Conservation (phyloP, 2,888 invertebrate species). For the Nomada fucata region DNA sequence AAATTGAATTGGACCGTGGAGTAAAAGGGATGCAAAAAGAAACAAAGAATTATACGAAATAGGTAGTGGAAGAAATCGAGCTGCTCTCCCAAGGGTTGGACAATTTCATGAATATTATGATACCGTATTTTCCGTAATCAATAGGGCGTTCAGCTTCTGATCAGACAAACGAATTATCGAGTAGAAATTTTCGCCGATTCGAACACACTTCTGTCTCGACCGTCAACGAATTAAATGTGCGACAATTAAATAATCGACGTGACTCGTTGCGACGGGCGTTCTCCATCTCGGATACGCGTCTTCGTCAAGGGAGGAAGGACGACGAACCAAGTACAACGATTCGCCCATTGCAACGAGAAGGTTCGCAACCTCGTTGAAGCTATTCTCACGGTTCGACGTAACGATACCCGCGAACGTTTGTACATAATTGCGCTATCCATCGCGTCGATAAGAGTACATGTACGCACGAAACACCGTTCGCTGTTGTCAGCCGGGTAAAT, state of each 20-base stretch:
- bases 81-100: not conserved
- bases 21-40: not conserved
- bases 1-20: not conserved
- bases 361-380: too few species aligned
- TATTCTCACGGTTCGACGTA: constrained; percentile 35
- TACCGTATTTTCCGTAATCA: not conserved
- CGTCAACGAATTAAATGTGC: too few species aligned
- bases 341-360: too few species aligned
- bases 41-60: not conserved
- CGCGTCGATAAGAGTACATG: constrained; percentile 48
- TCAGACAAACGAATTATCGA: too few species aligned
- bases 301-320: constrained; percentile 15
- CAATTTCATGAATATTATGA: not conserved
- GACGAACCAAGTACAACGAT: constrained; percentile 25
- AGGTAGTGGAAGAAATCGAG: not conserved
- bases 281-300: constrained; percentile 4
- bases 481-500: constrained; percentile 54
- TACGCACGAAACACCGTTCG: constrained; percentile 26
- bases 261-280: too few species aligned
- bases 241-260: too few species aligned
- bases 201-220: too few species aligned
- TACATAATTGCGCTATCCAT: constrained; percentile 18
- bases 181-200: too few species aligned
- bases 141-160: not conserved
- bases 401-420: not conserved